phyloP scores from a whole-genome alignment of 2,888 invertebrate genomes.

The Temnothorax ravouxi region DNA sequence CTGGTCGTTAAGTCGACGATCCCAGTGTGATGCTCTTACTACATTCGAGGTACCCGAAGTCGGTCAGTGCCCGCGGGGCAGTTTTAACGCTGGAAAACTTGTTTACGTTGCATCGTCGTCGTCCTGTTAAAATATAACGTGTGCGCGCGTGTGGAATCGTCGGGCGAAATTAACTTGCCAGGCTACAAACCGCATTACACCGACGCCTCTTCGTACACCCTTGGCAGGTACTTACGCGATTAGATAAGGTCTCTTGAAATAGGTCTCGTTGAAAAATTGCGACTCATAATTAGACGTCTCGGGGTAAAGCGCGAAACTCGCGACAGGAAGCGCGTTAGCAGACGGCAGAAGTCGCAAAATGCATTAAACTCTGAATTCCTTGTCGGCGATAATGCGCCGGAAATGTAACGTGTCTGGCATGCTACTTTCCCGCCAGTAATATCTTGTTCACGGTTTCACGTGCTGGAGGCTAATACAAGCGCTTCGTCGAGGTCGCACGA shows the following conservation, averaged over 20 bases:
- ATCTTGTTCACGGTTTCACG: constrained; percentile 55
- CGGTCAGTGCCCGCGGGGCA: constrained; percentile 37
- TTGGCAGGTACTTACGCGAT: constrained; percentile 14
- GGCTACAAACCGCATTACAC: constrained; percentile 13
- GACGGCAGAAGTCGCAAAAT: constrained; percentile 49
- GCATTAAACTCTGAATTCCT: constrained; percentile 55
- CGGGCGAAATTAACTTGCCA: constrained; percentile 35
- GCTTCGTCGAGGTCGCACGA: constrained; percentile 28
- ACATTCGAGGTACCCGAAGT: constrained; percentile 56
- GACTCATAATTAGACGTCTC: constrained; percentile 41
- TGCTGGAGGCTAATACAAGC: constrained; percentile 44
- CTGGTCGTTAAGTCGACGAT: constrained; percentile 70
- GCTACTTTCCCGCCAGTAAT: constrained; percentile 47
- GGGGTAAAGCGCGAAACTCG: constrained; percentile 3
- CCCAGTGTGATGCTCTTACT: constrained; percentile 54
- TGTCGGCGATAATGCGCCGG: constrained; percentile 57
- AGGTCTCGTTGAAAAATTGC: constrained; percentile 47
- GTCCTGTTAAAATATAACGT: constrained; percentile 45
- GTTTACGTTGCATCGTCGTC: constrained; percentile 28
- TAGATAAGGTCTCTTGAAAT: constrained; percentile 13
- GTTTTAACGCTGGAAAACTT: constrained; percentile 42
- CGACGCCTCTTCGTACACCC: neutral
- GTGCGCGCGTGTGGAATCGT: constrained; percentile 25
- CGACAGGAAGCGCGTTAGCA: constrained; percentile 40
- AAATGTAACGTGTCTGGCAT: constrained; percentile 57